phyloP scores from a whole-genome alignment of 2,797 vertebrate species.

The Danio albolineatus region DNA sequence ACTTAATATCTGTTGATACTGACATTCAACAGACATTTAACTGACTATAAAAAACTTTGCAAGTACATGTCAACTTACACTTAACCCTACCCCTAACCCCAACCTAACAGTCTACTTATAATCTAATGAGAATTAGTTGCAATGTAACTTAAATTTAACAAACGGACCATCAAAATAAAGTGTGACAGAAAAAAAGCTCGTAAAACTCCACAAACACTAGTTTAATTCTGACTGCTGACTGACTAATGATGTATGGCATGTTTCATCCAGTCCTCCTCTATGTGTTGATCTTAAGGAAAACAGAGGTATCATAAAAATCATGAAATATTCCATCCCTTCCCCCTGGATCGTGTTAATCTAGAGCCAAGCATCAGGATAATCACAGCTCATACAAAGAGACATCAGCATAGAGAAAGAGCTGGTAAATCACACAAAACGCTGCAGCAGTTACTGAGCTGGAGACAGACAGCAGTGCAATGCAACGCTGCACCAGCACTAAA shows the following conservation, averaged over 20 bases:
- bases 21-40: no score
- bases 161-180: no score
- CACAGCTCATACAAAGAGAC: conserved; percentile 14
- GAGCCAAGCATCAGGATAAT: conserved; percentile 35
- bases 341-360: conserved; percentile 37
- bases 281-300: neutral
- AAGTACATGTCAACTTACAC: no score
- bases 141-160: no score
- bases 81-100: no score
- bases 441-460: conserved; percentile 51
- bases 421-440: conserved; percentile 39
- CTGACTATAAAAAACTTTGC: no score
- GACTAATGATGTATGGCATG: neutral
- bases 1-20: no score
- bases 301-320: conserved; percentile 11
- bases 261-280: neutral
- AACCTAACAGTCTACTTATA: no score
- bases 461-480: conserved; percentile 47
- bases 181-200: no score
- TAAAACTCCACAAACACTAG: no score
- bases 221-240: no score
- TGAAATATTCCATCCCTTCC: conserved; percentile 18
- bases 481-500: conserved; percentile 55
- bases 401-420: neutral
- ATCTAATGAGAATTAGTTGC: no score